A percentile compares a stretch with the other conserved stretches of the same genome.
Conservation (phyloP, 2,888 invertebrate genomes). For the Adelphocoris suturalis region DNA sequence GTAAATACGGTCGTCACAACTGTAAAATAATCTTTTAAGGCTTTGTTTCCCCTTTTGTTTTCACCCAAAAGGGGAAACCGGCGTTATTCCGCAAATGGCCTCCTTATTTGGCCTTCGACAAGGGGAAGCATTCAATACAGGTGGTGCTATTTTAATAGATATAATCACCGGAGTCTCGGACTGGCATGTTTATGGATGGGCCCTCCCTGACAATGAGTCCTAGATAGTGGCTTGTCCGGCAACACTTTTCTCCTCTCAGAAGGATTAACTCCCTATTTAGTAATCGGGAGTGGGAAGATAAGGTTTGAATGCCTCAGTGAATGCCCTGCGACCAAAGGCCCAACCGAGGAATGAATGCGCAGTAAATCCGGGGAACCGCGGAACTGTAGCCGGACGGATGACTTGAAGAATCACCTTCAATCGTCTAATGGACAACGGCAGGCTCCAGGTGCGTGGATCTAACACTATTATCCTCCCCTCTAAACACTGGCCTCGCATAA, state of each 20-base stretch:
- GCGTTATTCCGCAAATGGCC: slow-evolving; percentile 64
- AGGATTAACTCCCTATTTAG: slow-evolving; percentile 69
- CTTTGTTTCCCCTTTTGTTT: slow-evolving; percentile 50
- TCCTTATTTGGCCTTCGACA: slow-evolving; percentile 65
- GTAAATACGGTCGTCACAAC: slow-evolving; percentile 46
- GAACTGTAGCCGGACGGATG: background rate
- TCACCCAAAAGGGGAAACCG: slow-evolving; percentile 23
- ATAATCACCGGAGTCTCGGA: slow-evolving; percentile 68
- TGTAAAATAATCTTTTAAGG: slow-evolving; percentile 60
- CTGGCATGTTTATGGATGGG: slow-evolving; percentile 73
- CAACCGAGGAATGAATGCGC: slow-evolving; percentile 37
- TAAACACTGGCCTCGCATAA: background rate
- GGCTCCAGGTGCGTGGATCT: slow-evolving; percentile 43
- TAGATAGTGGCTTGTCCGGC: slow-evolving; percentile 66
- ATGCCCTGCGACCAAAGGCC: background rate
- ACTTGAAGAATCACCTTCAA: slow-evolving; percentile 67
- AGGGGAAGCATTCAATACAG: slow-evolving; percentile 72
- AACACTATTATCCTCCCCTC: slow-evolving; percentile 32
- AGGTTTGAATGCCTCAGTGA: slow-evolving; percentile 44
- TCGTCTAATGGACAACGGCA: slow-evolving; percentile 59
- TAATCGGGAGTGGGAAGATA: slow-evolving; percentile 68
- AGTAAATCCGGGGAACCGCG: slow-evolving; percentile 51
- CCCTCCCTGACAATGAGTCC: slow-evolving; percentile 70
- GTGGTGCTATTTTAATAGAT: slow-evolving; percentile 74
- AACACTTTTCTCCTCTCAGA: slow-evolving; percentile 53